Evolutionary conservation across 1,140 invertebrate genomes (phyloP).

Genomic region (Sminthurides bifidus): DNA sequence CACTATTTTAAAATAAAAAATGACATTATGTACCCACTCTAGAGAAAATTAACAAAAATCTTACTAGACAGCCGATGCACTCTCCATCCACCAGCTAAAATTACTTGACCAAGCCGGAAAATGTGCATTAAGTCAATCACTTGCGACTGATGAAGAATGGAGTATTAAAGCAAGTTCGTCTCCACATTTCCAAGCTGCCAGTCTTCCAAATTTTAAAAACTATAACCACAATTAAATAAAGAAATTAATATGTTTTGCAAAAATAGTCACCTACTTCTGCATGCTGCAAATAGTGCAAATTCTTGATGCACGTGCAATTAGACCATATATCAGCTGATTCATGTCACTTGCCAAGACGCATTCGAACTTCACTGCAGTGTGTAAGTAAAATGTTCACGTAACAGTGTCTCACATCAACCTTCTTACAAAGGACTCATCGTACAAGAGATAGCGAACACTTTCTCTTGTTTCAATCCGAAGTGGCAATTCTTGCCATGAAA

Average conservation of each 20-base stretch:
- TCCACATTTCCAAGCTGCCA: constrained; percentile 28
- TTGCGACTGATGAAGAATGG: constrained; percentile 9
- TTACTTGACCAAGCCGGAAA: constrained; percentile 18
- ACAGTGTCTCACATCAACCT: no score
- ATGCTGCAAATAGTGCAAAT: background rate
- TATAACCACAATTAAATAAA: background rate
- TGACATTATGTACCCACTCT: background rate
- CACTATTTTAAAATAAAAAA: background rate
- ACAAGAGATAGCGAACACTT: no score
- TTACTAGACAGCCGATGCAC: constrained; percentile 27
- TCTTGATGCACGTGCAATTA: no score
- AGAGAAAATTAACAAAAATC: background rate
- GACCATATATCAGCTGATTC: no score
- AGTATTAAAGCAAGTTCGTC: constrained; percentile 23
- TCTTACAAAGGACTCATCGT: no score
- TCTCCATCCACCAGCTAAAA: constrained; percentile 29
- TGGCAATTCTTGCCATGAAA: no score
- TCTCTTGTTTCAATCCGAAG: no score
- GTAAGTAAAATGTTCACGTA: no score
- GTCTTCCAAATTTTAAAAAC: constrained; percentile 25
- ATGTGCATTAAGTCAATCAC: constrained; percentile 29
- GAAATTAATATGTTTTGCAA: background rate
- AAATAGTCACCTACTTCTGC: constrained; percentile 1
- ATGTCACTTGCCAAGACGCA: no score
- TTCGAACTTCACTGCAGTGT: no score